phyloP scores from a whole-genome alignment of 2,888 invertebrate genomes.

The Rhingia campestris region DNA sequence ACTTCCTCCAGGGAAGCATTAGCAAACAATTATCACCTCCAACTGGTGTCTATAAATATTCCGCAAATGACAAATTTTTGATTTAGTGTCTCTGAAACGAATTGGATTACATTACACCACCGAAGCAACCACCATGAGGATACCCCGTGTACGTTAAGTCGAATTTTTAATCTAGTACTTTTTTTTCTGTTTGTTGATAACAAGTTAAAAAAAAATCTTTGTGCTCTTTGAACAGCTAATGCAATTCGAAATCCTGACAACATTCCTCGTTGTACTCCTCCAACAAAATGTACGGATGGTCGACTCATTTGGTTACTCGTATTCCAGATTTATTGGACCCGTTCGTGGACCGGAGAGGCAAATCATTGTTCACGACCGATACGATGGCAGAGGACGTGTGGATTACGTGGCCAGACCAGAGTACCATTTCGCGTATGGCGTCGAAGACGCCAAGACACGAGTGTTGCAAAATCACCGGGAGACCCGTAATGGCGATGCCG shows the following conservation, averaged over 20 bases:
- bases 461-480: slow-evolving; percentile 90
- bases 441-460: slow-evolving; percentile 88
- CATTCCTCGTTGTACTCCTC: slow-evolving; percentile 36
- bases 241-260: slow-evolving; percentile 34
- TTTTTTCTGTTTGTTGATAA: not conserved
- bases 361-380: slow-evolving; percentile 79
- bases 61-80: slow-evolving; percentile 53
- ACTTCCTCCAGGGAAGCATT: slow-evolving; percentile 70
- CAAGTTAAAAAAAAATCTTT: slow-evolving; percentile 6
- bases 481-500: slow-evolving; percentile 88
- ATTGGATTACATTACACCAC: slow-evolving; percentile 46
- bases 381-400: slow-evolving; percentile 84
- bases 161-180: slow-evolving; percentile 15
- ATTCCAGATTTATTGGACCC: slow-evolving; percentile 89
- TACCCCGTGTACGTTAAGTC: slow-evolving; percentile 41
- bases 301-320: slow-evolving; percentile 85
- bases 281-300: slow-evolving; percentile 60
- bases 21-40: slow-evolving; percentile 49
- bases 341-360: slow-evolving; percentile 86
- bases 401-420: slow-evolving; percentile 90
- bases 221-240: slow-evolving; percentile 71
- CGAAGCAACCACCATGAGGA: slow-evolving; percentile 45
- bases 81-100: slow-evolving; percentile 64
- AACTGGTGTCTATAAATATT: slow-evolving; percentile 70
- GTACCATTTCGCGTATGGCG: slow-evolving; percentile 90